Conservation (phyloP, 2,888 invertebrate species). For the Chirona hameri region DNA sequence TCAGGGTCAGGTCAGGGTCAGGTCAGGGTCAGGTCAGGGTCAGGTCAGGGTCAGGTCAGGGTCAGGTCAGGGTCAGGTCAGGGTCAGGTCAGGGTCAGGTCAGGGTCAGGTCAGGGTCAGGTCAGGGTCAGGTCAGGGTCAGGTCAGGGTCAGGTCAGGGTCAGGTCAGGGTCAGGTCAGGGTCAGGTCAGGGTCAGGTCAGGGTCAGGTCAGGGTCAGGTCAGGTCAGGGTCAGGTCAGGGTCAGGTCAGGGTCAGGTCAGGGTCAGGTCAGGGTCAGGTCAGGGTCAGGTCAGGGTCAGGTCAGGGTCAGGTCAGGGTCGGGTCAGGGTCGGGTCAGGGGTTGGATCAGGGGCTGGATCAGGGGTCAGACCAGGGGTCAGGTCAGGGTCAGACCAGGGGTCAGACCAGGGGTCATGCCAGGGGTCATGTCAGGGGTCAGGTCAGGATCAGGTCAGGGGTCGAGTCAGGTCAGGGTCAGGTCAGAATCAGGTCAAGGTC, state of each 20-base stretch:
- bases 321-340: slow-evolving; percentile 75
- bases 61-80: too few species aligned
- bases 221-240: slow-evolving; percentile 48
- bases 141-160: too few species aligned
- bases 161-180: slow-evolving; percentile 67
- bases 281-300: slow-evolving; percentile 58
- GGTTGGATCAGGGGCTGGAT: too few species aligned
- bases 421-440: slow-evolving; percentile 70
- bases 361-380: slow-evolving; percentile 49
- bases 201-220: slow-evolving; percentile 58
- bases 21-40: too few species aligned
- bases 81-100: slow-evolving; percentile 61
- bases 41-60: too few species aligned
- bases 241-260: not conserved
- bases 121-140: not conserved
- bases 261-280: too few species aligned
- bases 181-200: slow-evolving; percentile 64
- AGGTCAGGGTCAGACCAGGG: too few species aligned
- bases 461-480: slow-evolving; percentile 46
- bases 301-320: slow-evolving; percentile 59
- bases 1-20: too few species aligned
- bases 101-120: slow-evolving; percentile 53
- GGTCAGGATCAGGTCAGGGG: slow-evolving; percentile 67
- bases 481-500: not conserved
- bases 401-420: too few species aligned